Conservation (phyloP, 2,113 vertebrate species). For the Entomyzon cyanotis region DNA sequence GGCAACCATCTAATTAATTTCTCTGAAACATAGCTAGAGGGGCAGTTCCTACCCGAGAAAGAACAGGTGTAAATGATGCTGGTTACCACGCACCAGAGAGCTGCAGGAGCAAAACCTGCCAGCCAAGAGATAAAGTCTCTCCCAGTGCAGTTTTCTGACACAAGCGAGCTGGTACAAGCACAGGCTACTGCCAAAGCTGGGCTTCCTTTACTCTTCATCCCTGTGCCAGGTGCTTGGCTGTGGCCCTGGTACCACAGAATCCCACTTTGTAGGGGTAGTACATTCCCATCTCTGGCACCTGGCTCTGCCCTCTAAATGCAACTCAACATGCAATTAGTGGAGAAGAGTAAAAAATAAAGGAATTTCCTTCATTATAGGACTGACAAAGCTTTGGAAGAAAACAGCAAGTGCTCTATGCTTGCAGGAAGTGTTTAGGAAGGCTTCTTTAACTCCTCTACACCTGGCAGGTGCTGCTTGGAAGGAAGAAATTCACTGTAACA, state of each 20-base stretch:
- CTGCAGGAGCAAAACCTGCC: neutral
- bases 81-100: neutral
- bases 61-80: neutral
- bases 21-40: constrained; percentile 14
- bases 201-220: neutral
- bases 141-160: neutral
- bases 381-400: neutral
- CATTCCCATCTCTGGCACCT: neutral
- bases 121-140: neutral
- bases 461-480: neutral
- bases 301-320: neutral
- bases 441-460: neutral
- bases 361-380: neutral
- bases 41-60: neutral
- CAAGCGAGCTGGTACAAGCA: neutral
- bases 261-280: rapidly evolving
- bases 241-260: neutral
- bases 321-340: neutral
- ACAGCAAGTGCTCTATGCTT: neutral
- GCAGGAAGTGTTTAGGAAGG: neutral
- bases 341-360: neutral
- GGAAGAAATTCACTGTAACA: constrained; percentile 2
- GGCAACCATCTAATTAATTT: neutral
- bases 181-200: neutral
- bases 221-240: neutral